Evolutionary conservation across 1,140 invertebrate species (phyloP), one percentile per base, ranked within the genome.

Genomic region (Cotesia glomerata): DNA sequence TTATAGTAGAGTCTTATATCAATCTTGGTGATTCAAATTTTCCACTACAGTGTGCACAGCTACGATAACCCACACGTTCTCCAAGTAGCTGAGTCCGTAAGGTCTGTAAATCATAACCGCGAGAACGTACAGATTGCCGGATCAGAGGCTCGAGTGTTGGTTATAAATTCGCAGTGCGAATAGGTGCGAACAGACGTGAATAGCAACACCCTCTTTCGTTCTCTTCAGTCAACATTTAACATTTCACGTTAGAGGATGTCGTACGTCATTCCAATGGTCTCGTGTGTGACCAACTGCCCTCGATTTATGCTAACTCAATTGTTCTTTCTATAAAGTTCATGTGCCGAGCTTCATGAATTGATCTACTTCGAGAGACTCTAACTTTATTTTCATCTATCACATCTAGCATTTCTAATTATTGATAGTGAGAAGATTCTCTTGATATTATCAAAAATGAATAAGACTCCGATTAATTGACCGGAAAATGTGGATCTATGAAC

Each of bases 121-220:
- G 76, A 69, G 74, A 76, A 77, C 75, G 75, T 66, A 71, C 76
- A 78, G 76, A 80, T 79, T 79, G 77, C 76, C 63, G 79, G 76
- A 76, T 74, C 76, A 75, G 74, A 78, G 77, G 73, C 75, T 75
- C 76, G 70, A 76, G 81, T 69, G 61, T 52, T 76, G 79, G 79
- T 78, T 82, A 80, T 83, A 80, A 82, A 82, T 81, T 82, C 76
- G 74, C 76, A 73, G 74, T 66, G 75, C 74, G 75, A 75, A 79
- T 76, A 79, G 77, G 79, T 78, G 78, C 74, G 78, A 80, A 80
- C 77, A 77, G 75, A 77, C 78, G 76, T 78, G 76, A 76, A 45
- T 26, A 52, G 39, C 32, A 62, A 59, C 69, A 62, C 32, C 65
- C 65, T 32, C 49, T 62, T 35, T 62, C 69, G 58, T 51, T 52